phyloP scores from a whole-genome alignment of 2,113 vertebrate genomes.

The Prunella fulvescens region DNA sequence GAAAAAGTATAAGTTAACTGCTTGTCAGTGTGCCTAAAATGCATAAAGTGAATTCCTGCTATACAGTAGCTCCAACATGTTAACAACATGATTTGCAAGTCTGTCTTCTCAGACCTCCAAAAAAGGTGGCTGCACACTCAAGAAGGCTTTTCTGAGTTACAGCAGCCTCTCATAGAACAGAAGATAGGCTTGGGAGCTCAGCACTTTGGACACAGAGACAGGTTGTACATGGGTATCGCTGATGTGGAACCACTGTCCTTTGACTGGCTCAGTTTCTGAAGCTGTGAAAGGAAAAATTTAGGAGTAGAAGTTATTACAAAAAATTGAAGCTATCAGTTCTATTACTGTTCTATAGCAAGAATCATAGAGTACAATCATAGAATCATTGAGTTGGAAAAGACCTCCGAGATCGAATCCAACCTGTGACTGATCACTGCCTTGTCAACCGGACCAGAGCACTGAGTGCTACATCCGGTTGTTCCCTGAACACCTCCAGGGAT shows the following conservation, averaged over 20 bases:
- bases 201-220: conserved; percentile 82
- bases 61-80: background rate
- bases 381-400: background rate
- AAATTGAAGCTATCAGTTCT: background rate
- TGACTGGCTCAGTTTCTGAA: conserved; percentile 67
- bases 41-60: background rate
- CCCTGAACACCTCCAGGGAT: background rate
- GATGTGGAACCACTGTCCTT: conserved; percentile 92
- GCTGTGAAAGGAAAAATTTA: conserved; percentile 25
- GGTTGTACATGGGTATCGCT: conserved; percentile 89
- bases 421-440: background rate
- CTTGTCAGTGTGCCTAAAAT: background rate
- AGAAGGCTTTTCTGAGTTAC: background rate
- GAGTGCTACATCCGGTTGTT: background rate
- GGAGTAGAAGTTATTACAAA: background rate
- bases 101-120: background rate
- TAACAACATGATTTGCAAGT: background rate
- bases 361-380: background rate
- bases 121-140: background rate
- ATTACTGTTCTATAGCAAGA: background rate
- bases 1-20: conserved; percentile 18
- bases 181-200: conserved; percentile 92
- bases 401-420: background rate
- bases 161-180: conserved; percentile 92
- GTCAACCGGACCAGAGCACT: background rate